These are phyloP conservation scores for Merodon equestris DNA, from an alignment of 2,888 invertebrate species.

Conservation along the genomic window DNA sequence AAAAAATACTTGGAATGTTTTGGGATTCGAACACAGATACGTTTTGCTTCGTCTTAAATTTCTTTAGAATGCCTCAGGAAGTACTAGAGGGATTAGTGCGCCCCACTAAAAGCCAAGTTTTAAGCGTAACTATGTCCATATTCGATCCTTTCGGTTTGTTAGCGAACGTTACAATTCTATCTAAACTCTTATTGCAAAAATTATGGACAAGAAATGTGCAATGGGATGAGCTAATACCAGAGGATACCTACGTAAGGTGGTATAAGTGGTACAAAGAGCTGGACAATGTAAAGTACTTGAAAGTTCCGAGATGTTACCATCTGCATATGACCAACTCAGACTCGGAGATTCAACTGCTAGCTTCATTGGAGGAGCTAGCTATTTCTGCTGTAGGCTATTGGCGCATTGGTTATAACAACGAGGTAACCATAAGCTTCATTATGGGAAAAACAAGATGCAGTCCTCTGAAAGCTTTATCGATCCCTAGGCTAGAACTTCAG, in stretches of 20 bases:
- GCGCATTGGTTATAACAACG: background rate
- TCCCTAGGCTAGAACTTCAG: conserved; percentile 49
- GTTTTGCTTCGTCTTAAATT: background rate
- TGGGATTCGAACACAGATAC: background rate
- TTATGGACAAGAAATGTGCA: conserved; percentile 1
- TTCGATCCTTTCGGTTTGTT: background rate
- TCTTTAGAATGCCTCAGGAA: background rate
- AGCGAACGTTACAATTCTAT: background rate
- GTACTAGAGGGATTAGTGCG: background rate
- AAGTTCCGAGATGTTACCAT: conserved; percentile 4
- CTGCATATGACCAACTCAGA: background rate
- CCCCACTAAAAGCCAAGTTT: background rate
- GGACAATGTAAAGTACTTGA: conserved; percentile 1
- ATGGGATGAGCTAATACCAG: conserved; percentile 15
- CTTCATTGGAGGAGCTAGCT: conserved; percentile 2
- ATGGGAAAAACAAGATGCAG: no score
- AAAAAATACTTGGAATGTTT: no score
- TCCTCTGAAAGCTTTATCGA: no score
- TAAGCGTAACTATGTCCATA: background rate
- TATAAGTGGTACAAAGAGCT: conserved; percentile 9
- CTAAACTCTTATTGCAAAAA: background rate
- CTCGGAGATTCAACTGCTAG: conserved; percentile 5
- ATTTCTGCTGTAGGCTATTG: background rate
- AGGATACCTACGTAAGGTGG: conserved; percentile 3
- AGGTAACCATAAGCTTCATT: no score